A percentile compares a stretch with the other conserved stretches of the same genome.
Conservation (phyloP, 1,140 invertebrate genomes). For the Halictus rubicundus region DNA sequence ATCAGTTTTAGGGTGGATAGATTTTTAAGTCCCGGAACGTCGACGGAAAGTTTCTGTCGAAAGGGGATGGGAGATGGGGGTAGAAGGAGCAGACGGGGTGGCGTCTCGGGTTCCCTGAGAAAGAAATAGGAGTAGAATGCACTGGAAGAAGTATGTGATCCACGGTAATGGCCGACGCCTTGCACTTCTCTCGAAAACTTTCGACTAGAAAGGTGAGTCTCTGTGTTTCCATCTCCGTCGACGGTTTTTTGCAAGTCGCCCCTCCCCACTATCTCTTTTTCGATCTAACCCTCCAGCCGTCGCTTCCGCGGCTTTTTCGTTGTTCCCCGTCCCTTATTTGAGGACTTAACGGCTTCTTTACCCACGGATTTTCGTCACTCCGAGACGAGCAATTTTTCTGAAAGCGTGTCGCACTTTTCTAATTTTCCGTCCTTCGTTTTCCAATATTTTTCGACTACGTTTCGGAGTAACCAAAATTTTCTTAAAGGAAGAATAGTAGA, state of each 20-base stretch:
- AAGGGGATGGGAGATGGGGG: no score
- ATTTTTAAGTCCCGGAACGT: constrained; percentile 45
- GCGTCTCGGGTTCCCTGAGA: not conserved
- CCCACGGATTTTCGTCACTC: constrained; percentile 16
- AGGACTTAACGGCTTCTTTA: constrained; percentile 32
- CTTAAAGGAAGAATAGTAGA: no score
- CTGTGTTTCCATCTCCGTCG: not conserved
- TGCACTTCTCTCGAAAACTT: constrained; percentile 50
- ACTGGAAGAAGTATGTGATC: constrained; percentile 56
- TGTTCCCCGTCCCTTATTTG: not conserved
- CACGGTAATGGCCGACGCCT: constrained; percentile 59
- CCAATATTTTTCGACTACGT: not conserved
- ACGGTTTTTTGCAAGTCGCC: not conserved
- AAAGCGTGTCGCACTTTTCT: constrained; percentile 7
- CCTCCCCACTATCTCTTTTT: no score
- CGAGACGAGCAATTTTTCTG: constrained; percentile 10
- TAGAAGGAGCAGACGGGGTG: not conserved
- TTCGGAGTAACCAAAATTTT: no score
- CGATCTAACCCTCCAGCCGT: not conserved
- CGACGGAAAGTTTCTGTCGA: constrained; percentile 28
- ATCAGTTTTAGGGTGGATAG: constrained; percentile 49
- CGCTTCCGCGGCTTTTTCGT: not conserved
- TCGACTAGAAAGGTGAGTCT: constrained; percentile 50
- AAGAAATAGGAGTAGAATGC: constrained; percentile 38
- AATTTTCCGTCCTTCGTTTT: not conserved